Evolutionary conservation across 2,113 vertebrate species (phyloP).

Genomic region (Cromileptes altivelis): DNA sequence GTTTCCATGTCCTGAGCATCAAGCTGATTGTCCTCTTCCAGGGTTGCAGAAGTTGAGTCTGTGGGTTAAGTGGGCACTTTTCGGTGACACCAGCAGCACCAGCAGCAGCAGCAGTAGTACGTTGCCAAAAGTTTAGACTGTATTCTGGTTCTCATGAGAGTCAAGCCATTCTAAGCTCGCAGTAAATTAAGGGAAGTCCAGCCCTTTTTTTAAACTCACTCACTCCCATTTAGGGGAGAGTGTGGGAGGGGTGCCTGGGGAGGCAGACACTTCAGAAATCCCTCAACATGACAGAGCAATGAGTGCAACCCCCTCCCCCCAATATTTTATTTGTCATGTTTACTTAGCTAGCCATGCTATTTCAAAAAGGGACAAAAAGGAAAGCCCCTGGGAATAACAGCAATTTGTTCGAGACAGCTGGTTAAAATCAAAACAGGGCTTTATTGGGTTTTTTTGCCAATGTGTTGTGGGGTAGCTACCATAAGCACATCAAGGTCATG

Average conservation of each 20-base stretch:
- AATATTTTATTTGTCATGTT: slow-evolving; percentile 9
- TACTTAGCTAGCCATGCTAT: slow-evolving; percentile 3
- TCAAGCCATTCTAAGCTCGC: slow-evolving; percentile 48
- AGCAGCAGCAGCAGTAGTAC: slow-evolving; percentile 15
- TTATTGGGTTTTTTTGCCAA: not conserved
- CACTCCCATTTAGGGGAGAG: slow-evolving; percentile 67
- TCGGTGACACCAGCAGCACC: slow-evolving; percentile 18
- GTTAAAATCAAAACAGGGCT: not conserved
- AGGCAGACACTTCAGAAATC: not conserved
- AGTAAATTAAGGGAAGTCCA: slow-evolving; percentile 56
- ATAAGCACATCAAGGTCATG: not conserved
- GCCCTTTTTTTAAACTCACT: slow-evolving; percentile 67
- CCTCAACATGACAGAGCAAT: slow-evolving; percentile 19
- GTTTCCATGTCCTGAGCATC: slow-evolving; percentile 46
- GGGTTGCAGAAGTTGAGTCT: not conserved
- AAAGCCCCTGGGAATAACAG: not conserved
- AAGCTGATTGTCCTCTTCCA: slow-evolving; percentile 2
- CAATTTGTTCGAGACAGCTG: not conserved
- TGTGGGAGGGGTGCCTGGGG: slow-evolving; percentile 52
- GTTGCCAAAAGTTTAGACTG: slow-evolving; percentile 15
- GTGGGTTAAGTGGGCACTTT: slow-evolving; percentile 26
- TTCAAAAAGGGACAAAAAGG: not conserved
- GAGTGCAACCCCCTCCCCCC: not conserved
- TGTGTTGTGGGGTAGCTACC: not conserved
- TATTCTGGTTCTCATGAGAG: slow-evolving; percentile 46